A percentile compares a stretch with the other conserved stretches of the same genome.
Evolutionary conservation across 2,797 vertebrate genomes (phyloP).

Genomic region (Sebastes hubbsi): DNA sequence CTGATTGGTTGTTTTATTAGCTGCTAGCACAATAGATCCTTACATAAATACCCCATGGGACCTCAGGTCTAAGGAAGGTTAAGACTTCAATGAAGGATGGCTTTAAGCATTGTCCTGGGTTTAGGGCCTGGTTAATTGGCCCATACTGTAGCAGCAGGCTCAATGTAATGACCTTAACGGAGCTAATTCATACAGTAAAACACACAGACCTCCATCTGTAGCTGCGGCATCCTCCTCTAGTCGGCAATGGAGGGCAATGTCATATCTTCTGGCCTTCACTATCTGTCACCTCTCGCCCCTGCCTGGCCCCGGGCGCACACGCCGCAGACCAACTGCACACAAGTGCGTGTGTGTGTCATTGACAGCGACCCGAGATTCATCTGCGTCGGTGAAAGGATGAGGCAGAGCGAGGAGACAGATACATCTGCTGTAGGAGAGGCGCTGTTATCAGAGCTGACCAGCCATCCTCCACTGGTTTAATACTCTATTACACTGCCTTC

Average conservation of each 20-base stretch:
- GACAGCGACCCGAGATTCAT: slow-evolving; percentile 49
- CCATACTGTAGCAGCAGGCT: slow-evolving; percentile 9
- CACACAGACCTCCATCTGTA: slow-evolving; percentile 32
- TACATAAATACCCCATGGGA: slow-evolving; percentile 11
- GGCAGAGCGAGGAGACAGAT: slow-evolving; percentile 41
- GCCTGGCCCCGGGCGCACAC: slow-evolving; percentile 19
- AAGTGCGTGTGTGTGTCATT: slow-evolving; percentile 32
- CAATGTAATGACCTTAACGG: slow-evolving; percentile 48
- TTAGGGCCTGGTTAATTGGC: slow-evolving; percentile 47
- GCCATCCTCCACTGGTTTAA: slow-evolving; percentile 57
- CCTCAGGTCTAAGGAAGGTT: slow-evolving; percentile 15
- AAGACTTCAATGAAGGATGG: slow-evolving; percentile 31
- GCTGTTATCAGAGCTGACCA: slow-evolving; percentile 71
- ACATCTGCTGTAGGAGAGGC: slow-evolving; percentile 55
- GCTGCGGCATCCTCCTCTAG: slow-evolving; percentile 32
- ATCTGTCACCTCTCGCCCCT: slow-evolving; percentile 61
- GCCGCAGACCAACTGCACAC: slow-evolving; percentile 1
- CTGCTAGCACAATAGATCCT: background rate
- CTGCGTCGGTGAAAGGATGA: slow-evolving; percentile 46
- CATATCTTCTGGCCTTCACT: slow-evolving; percentile 34
- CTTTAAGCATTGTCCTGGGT: slow-evolving; percentile 26
- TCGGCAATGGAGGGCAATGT: slow-evolving; percentile 34
- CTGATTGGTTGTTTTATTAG: slow-evolving; percentile 38
- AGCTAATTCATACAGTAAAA: slow-evolving; percentile 51
- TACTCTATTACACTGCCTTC: slow-evolving; percentile 42